A percentile compares a stretch with the other conserved stretches of the same genome.
These are phyloP conservation scores for Platyrinchus mystaceus DNA, from an alignment of 2,797 vertebrate species.

Conservation along the genomic window DNA sequence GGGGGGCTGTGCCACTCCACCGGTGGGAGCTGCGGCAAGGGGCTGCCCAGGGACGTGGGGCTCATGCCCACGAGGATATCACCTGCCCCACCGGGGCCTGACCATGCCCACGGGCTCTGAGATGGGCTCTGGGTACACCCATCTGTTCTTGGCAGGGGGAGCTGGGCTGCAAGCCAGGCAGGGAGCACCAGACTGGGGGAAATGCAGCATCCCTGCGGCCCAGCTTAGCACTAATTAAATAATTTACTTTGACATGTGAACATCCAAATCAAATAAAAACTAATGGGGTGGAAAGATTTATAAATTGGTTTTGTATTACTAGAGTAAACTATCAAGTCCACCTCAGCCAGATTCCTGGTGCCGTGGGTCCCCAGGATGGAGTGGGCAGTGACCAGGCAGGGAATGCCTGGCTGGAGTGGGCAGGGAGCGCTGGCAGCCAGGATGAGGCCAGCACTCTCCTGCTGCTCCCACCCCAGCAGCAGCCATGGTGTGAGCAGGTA, in stretches of 20 bases:
- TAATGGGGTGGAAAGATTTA: constrained; percentile 51
- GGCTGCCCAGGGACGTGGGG: neutral
- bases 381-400: neutral
- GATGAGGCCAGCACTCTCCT: neutral
- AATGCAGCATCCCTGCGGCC: neutral
- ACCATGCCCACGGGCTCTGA: neutral
- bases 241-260: constrained; percentile 4
- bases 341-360: neutral
- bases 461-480: neutral
- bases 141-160: fast-evolving
- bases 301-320: neutral
- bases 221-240: constrained; percentile 32
- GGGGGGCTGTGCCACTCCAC: neutral
- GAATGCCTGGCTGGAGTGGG: neutral
- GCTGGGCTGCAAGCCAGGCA: neutral
- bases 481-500: fast-evolving
- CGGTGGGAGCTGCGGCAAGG: fast-evolving
- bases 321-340: neutral
- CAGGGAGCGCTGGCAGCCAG: neutral
- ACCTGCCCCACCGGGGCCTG: neutral
- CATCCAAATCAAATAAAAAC: constrained; percentile 53
- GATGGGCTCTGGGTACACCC: neutral
- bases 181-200: neutral
- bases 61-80: neutral
- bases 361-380: neutral